Evolutionary conservation across 2,113 vertebrate genomes (phyloP).

Genomic region (Xenopus borealis): DNA sequence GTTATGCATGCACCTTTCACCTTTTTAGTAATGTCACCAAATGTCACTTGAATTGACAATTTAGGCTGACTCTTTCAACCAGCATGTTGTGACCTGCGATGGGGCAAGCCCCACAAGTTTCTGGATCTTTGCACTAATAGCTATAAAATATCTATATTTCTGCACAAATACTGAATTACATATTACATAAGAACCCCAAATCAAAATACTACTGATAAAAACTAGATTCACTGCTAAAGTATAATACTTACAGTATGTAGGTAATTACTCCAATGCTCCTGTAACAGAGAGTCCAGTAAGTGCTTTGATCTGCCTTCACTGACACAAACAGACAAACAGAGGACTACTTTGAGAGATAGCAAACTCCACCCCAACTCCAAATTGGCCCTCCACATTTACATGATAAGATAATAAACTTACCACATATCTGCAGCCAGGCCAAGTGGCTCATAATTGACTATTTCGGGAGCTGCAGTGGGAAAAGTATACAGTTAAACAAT

Average conservation of each 20-base stretch:
- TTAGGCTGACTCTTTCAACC: no score
- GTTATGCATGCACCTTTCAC: no score
- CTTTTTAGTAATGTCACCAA: no score
- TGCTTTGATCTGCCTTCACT: neutral
- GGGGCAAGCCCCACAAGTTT: no score
- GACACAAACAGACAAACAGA: neutral
- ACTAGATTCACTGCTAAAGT: neutral
- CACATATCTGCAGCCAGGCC: slow-evolving; percentile 96
- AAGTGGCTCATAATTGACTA: slow-evolving; percentile 92
- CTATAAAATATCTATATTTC: no score
- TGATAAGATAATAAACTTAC: slow-evolving; percentile 66
- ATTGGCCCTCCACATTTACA: neutral
- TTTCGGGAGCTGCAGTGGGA: slow-evolving; percentile 89
- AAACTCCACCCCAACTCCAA: neutral
- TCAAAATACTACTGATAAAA: neutral
- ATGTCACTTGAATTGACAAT: no score
- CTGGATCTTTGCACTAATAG: no score
- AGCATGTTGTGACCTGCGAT: no score
- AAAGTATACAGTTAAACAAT: neutral
- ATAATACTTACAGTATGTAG: slow-evolving; percentile 91
- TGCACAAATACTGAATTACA: no score
- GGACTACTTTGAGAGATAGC: neutral
- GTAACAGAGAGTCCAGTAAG: slow-evolving; percentile 57
- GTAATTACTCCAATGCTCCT: slow-evolving; percentile 99
- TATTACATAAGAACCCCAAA: no score